Evolutionary conservation across 1,140 invertebrate species (phyloP), one percentile per base, ranked within the genome.

Genomic region (Drosophila mayri): DNA sequence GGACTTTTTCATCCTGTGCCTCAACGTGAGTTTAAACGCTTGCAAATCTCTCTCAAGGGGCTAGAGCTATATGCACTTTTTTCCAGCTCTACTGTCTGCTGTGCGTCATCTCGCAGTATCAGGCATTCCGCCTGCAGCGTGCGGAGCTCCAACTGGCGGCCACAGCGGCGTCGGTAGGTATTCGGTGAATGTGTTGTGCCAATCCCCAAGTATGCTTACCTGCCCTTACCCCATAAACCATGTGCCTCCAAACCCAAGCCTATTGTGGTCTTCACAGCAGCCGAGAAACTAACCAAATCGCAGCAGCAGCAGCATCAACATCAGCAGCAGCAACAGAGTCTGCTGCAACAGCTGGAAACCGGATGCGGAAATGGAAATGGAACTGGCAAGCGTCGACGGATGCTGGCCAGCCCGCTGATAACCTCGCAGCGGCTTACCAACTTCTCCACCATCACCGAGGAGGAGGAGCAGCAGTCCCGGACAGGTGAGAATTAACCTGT

Each of bases 391-490:
- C 57, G 81, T 20, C 76, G 80, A 20, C 86, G 86, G 0, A 44
- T 91, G 38, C 41, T 82, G n/a, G 68, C 75, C 14, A 90, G 87
- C 52, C 86, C 87, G 14, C 46, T 91, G 62, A 86, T 82, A 22
- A 87, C 90, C n/a, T 91, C 82, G 0, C 88, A 91, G 63, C 77
- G 82, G 9, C 65, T 79, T 7, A 91, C 87, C 16, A 91, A 90
- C 32, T 88, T 87, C 37, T 87, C 82, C 28, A 90, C 85, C 74
- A 90, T 90, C n/a, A 90, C 85, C 70, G 87, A 87, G 58, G 87
- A 90, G 55, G 87, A 90, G 64, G 82, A 91, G 38, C 81, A 90
- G 28, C 75, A 76, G 37, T 85, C 59, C n/a, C 61, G 74, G 30
- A 43, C 72, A 60, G 67, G 61, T 72, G 38, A 60, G 46, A 8